A percentile compares a stretch with the other conserved stretches of the same genome.
Evolutionary conservation across 2,888 invertebrate species (phyloP).

Genomic region (Catocala nupta): DNA sequence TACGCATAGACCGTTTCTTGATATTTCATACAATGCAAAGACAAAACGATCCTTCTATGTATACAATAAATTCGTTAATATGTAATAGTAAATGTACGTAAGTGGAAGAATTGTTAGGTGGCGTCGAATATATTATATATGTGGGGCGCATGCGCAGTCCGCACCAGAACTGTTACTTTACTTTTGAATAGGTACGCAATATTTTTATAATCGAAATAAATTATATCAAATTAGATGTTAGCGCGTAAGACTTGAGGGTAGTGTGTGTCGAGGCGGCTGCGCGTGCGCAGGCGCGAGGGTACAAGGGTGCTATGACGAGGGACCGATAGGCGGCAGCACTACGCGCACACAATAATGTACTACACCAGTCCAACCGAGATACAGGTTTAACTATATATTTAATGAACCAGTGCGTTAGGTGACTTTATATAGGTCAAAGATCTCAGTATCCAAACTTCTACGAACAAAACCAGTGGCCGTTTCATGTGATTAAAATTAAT

Average conservation of each 20-base stretch:
- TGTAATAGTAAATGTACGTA: slow-evolving; percentile 45
- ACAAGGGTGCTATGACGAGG: slow-evolving; percentile 76
- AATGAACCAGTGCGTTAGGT: slow-evolving; percentile 69
- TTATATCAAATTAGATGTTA: slow-evolving; percentile 68
- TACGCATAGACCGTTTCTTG: slow-evolving; percentile 37
- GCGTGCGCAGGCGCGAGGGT: slow-evolving; percentile 52
- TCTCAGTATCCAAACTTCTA: slow-evolving; percentile 82
- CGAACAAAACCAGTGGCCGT: slow-evolving; percentile 85
- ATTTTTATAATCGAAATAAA: slow-evolving; percentile 75
- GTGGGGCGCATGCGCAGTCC: slow-evolving; percentile 50
- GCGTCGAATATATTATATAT: slow-evolving; percentile 43
- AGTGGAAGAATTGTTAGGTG: slow-evolving; percentile 46
- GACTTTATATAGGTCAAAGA: slow-evolving; percentile 70
- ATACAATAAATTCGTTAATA: slow-evolving; percentile 50
- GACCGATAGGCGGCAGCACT: slow-evolving; percentile 57
- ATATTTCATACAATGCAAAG: slow-evolving; percentile 57
- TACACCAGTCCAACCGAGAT: slow-evolving; percentile 58
- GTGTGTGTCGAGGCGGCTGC: slow-evolving; percentile 43
- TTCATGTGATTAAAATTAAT: slow-evolving; percentile 75
- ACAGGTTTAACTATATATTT: slow-evolving; percentile 57
- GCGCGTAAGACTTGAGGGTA: slow-evolving; percentile 54
- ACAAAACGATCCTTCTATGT: slow-evolving; percentile 54
- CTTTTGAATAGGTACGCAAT: slow-evolving; percentile 57
- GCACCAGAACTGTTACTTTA: slow-evolving; percentile 28
- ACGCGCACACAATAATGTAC: slow-evolving; percentile 47